Conservation (phyloP, 2,888 invertebrate genomes). For the Malthinus seriepunctatus region DNA sequence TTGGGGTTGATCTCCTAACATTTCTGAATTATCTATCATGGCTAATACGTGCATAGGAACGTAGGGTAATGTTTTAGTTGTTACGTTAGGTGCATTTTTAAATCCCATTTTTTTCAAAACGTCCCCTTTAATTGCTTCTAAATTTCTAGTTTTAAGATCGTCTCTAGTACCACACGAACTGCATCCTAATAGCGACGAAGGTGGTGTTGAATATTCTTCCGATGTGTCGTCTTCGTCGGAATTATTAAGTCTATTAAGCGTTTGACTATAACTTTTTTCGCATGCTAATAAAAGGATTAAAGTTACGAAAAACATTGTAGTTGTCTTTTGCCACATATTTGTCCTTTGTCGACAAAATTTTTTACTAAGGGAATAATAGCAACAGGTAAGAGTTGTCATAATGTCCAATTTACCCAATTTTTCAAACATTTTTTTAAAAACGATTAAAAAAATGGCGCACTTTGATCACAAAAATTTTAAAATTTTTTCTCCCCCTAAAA, state of each 20-base stretch:
- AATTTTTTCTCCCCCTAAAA: conserved; percentile 5
- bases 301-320: conserved; percentile 13
- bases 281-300: conserved; percentile 13
- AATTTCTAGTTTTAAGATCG: conserved; percentile 60
- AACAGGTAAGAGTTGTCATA: conserved; percentile 1
- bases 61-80: conserved; percentile 60
- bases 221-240: conserved; percentile 15
- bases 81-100: conserved; percentile 61
- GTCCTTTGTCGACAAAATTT: conserved; percentile 13
- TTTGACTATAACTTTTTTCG: conserved; percentile 32
- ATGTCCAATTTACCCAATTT: neutral
- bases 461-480: conserved; percentile 5
- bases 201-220: conserved; percentile 19
- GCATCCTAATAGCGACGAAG: conserved; percentile 47
- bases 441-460: neutral
- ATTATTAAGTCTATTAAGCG: conserved; percentile 27
- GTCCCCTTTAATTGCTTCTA: conserved; percentile 63
- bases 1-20: conserved; percentile 56
- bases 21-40: conserved; percentile 48
- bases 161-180: conserved; percentile 61
- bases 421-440: conserved; percentile 8
- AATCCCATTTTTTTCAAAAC: conserved; percentile 63
- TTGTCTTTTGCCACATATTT: conserved; percentile 16
- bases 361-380: conserved; percentile 1
- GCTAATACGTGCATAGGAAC: conserved; percentile 56